These are phyloP conservation scores for Odocoileus hemionus DNA, from an alignment of 2,113 vertebrate genomes.

Conservation along the genomic window DNA sequence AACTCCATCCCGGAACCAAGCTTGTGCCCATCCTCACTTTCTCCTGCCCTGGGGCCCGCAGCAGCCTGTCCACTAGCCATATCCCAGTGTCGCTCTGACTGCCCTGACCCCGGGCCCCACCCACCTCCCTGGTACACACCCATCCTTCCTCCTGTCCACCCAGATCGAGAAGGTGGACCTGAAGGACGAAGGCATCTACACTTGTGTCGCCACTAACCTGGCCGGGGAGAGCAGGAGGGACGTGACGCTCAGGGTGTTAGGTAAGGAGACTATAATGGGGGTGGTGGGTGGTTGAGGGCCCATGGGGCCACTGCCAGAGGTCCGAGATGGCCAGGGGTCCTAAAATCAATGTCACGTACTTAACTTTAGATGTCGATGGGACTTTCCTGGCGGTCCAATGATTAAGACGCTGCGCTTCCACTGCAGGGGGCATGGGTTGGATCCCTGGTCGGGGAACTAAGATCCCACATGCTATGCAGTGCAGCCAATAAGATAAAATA, in stretches of 20 bases:
- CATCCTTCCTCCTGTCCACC: too few species aligned
- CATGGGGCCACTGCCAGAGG: background rate
- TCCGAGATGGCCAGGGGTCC: fast-evolving
- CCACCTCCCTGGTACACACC: background rate
- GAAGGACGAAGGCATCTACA: constrained; percentile 84
- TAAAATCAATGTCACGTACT: background rate
- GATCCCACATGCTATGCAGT: background rate
- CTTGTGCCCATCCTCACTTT: background rate
- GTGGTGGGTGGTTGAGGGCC: fast-evolving
- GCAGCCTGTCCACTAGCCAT: fast-evolving
- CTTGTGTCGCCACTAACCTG: constrained; percentile 83
- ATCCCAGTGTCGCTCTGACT: fast-evolving
- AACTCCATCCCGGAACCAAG: background rate
- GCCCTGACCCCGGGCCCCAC: background rate
- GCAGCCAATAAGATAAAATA: background rate
- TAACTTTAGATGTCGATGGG: background rate
- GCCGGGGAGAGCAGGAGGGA: constrained; percentile 82
- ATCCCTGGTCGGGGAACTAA: background rate
- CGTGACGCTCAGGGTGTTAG: constrained; percentile 78
- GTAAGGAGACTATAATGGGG: constrained; percentile 65
- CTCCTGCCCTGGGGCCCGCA: background rate
- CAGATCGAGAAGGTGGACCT: constrained; percentile 73
- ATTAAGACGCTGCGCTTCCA: background rate
- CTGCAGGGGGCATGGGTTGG: background rate
- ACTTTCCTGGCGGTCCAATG: background rate